Evolutionary conservation across 1,140 invertebrate species (phyloP).

Genomic region (Cyclargus thomasi): DNA sequence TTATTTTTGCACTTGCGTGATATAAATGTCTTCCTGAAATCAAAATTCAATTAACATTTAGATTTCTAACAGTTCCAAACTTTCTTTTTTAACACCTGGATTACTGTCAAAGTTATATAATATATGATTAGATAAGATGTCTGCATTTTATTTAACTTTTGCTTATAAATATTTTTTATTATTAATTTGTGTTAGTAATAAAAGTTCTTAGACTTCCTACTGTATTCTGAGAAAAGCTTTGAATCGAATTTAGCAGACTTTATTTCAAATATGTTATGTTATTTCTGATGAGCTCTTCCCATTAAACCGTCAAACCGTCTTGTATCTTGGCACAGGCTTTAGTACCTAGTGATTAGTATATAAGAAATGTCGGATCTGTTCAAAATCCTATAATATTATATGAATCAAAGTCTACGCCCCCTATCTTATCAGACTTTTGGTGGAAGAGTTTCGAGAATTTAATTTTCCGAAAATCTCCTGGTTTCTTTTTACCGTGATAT

Average conservation of each 20-base stretch:
- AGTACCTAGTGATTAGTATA: not conserved
- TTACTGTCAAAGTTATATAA: not conserved
- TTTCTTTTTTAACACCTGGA: slow-evolving; percentile 9
- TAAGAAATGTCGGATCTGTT: not conserved
- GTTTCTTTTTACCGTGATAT: too few species aligned
- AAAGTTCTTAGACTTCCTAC: too few species aligned
- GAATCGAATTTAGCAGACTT: too few species aligned
- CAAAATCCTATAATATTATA: not conserved
- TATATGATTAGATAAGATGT: not conserved
- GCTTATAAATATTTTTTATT: too few species aligned
- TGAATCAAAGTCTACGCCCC: not conserved
- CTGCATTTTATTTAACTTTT: too few species aligned
- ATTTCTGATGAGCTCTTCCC: too few species aligned
- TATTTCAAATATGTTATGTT: too few species aligned
- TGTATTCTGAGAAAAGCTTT: too few species aligned
- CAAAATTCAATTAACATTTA: not conserved
- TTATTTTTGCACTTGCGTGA: slow-evolving; percentile 8
- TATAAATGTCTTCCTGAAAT: slow-evolving; percentile 11
- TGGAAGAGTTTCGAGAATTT: too few species aligned
- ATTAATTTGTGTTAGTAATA: too few species aligned
- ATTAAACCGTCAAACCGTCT: not conserved
- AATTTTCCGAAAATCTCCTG: too few species aligned
- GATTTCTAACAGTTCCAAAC: not conserved
- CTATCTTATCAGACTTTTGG: not conserved
- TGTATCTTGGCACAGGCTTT: not conserved